phyloP scores from a whole-genome alignment of 2,113 vertebrate genomes.

The Ochotona curzoniae region DNA sequence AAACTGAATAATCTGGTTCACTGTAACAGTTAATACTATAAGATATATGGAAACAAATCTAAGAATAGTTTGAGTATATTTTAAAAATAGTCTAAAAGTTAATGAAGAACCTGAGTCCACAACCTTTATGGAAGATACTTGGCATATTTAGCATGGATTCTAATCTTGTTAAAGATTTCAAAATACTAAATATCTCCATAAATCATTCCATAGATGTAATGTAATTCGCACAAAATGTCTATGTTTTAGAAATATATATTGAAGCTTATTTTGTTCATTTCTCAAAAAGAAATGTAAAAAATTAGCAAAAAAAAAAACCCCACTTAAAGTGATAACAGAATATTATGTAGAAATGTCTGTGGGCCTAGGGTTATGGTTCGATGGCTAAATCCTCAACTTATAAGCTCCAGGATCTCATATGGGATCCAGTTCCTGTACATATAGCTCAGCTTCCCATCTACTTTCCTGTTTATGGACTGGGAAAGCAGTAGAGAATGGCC shows the following conservation, averaged over 20 bases:
- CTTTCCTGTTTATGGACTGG: no score
- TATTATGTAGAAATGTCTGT: no score
- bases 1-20: background rate
- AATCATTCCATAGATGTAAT: background rate
- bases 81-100: background rate
- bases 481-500: no score
- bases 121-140: background rate
- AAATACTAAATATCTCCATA: background rate
- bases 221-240: background rate
- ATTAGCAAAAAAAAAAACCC: no score
- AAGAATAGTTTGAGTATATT: background rate
- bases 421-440: no score
- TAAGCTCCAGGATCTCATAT: no score
- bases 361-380: no score
- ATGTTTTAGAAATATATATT: background rate
- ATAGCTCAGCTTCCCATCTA: no score
- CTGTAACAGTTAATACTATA: background rate
- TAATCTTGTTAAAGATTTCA: constrained; percentile 28
- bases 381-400: no score
- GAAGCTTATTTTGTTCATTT: background rate
- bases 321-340: no score
- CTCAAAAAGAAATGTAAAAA: background rate
- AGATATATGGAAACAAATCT: background rate
- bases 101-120: background rate
- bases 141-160: background rate